phyloP scores from a whole-genome alignment of 2,797 vertebrate species.

The Halcyon chelicuti region DNA sequence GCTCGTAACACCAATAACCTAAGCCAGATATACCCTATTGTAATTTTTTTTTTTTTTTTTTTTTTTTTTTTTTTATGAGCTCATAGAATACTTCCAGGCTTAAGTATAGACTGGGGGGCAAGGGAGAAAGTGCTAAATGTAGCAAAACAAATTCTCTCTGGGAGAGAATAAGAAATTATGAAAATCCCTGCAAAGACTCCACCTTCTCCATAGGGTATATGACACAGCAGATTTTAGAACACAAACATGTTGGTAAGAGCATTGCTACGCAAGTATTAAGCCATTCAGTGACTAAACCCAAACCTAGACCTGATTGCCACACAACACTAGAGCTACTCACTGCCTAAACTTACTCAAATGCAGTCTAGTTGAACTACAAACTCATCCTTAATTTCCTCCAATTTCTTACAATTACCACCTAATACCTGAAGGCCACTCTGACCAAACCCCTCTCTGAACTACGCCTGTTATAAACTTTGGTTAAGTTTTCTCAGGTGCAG shows the following conservation, averaged over 20 bases:
- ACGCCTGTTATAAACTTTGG: accelerated
- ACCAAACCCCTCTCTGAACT: neutral
- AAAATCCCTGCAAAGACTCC: neutral
- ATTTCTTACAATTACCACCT: neutral
- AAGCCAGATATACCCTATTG: neutral
- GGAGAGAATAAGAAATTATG: neutral
- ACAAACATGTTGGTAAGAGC: neutral
- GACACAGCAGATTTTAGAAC: neutral
- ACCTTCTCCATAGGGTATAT: accelerated
- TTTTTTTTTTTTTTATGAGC: neutral
- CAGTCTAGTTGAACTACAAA: neutral
- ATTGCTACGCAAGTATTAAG: neutral
- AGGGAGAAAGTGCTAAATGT: neutral
- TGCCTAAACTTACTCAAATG: neutral
- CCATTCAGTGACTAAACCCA: neutral
- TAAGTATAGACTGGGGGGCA: neutral
- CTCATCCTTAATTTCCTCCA: neutral
- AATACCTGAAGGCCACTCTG: neutral
- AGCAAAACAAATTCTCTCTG: neutral
- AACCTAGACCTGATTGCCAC: neutral
- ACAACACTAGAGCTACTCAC: neutral
- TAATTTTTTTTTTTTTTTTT: neutral
- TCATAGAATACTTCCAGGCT: neutral
- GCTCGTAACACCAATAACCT: neutral
- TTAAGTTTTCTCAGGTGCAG: neutral